Evolutionary conservation across 2,797 vertebrate species (phyloP).

Genomic region (Sphaeramia orbicularis): DNA sequence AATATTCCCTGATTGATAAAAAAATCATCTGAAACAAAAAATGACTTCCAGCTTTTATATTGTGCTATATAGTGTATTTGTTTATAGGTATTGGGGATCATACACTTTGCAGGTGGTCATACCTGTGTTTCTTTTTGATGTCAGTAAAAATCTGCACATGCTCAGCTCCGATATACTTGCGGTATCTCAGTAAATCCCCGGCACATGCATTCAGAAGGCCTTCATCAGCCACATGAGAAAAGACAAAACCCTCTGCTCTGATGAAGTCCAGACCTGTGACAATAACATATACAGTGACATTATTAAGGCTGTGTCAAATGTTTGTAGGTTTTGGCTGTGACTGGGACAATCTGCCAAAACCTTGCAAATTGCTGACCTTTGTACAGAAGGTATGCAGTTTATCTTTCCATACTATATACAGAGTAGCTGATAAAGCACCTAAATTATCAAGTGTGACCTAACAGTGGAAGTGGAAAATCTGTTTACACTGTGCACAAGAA

Average conservation of each 20-base stretch:
- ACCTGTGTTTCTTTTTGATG: constrained; percentile 94
- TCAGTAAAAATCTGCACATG: constrained; percentile 91
- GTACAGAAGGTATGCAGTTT: not conserved
- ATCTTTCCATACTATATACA: not conserved
- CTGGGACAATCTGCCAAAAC: not conserved
- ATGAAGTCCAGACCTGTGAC: constrained; percentile 88
- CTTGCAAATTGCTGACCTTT: not conserved
- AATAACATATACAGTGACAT: not conserved
- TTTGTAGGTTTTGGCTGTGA: not conserved
- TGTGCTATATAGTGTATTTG: too few species aligned
- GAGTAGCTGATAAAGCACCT: constrained; percentile 3
- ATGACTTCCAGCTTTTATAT: too few species aligned
- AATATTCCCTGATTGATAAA: too few species aligned
- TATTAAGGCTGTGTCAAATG: not conserved
- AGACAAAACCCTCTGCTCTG: constrained; percentile 88
- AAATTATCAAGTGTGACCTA: not conserved
- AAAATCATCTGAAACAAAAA: too few species aligned
- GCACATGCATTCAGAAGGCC: constrained; percentile 91
- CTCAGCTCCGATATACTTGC: constrained; percentile 88
- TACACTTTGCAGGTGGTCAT: constrained; percentile 30
- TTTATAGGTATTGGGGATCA: too few species aligned
- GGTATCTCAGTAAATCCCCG: constrained; percentile 88
- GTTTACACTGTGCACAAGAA: not conserved
- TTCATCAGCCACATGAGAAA: constrained; percentile 89
- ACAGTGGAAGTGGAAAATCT: not conserved